Percentiles rank a stretch among this genome's conserved stretches.
These are phyloP conservation scores for Conistra vaccinii DNA, from an alignment of 2,888 invertebrate species.

Conservation along the genomic window DNA sequence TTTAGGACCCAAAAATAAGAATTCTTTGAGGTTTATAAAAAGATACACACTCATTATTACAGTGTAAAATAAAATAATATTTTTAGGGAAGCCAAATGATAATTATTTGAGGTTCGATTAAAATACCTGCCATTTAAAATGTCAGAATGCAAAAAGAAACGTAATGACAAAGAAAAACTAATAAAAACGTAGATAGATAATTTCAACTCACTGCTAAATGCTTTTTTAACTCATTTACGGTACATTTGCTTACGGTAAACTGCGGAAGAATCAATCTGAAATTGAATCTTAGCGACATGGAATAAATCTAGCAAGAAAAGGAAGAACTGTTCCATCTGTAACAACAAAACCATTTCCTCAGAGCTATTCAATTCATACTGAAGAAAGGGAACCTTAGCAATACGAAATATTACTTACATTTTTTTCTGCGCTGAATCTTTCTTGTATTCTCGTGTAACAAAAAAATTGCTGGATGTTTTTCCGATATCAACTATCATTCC, in stretches of 20 bases:
- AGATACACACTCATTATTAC: background rate
- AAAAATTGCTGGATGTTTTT: constrained; percentile 55
- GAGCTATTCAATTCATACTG: constrained; percentile 49
- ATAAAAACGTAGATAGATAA: background rate
- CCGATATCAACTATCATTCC: constrained; percentile 54
- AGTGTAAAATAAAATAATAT: background rate
- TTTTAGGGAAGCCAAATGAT: background rate
- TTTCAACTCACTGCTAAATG: background rate
- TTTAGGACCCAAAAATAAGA: background rate
- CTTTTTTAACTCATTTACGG: background rate
- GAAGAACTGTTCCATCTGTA: constrained; percentile 23
- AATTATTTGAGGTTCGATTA: background rate
- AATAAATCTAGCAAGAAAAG: constrained; percentile 26
- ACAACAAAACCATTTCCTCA: constrained; percentile 48
- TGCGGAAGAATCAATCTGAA: constrained; percentile 7
- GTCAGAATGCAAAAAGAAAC: background rate
- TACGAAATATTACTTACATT: constrained; percentile 59
- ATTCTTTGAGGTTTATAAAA: too few species aligned
- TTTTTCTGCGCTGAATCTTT: constrained; percentile 42
- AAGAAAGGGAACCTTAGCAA: constrained; percentile 50
- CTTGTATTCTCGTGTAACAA: constrained; percentile 46
- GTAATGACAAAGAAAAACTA: background rate
- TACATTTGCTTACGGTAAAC: background rate
- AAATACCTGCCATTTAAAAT: background rate
- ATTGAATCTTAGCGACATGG: constrained; percentile 27